Percentiles rank a stretch among this genome's conserved stretches.
These are phyloP conservation scores for Phortica variegata DNA, from an alignment of 1,140 invertebrate species.

Conservation along the genomic window DNA sequence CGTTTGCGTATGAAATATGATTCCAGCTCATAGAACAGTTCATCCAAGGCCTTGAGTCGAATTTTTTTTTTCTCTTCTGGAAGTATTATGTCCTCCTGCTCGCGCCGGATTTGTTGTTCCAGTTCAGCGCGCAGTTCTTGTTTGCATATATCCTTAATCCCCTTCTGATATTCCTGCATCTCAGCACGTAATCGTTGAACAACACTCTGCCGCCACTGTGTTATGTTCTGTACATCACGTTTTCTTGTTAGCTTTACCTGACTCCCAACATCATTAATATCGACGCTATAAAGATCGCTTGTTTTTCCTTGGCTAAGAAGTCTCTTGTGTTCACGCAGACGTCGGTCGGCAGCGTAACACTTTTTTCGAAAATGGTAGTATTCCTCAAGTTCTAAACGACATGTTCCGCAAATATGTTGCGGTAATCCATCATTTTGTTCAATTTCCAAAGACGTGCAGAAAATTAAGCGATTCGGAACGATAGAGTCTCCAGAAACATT, in stretches of 20 bases:
- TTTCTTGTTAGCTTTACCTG: constrained; percentile 9
- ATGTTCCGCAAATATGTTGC: constrained; percentile 23
- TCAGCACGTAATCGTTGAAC: constrained; percentile 22
- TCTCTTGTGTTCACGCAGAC: constrained; percentile 15
- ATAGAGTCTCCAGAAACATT: constrained; percentile 4
- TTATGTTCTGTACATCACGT: constrained; percentile 27
- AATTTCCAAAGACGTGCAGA: constrained; percentile 31
- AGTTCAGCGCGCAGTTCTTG: constrained; percentile 33
- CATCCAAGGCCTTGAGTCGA: constrained; percentile 26
- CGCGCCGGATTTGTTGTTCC: constrained; percentile 29
- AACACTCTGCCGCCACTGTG: constrained; percentile 29
- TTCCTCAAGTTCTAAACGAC: constrained; percentile 33
- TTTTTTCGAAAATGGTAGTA: constrained; percentile 29
- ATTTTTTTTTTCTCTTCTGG: constrained; percentile 19
- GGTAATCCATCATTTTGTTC: constrained; percentile 27
- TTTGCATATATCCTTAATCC: constrained; percentile 18
- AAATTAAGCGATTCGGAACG: constrained; percentile 17
- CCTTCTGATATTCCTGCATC: constrained; percentile 29
- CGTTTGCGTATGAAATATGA: constrained; percentile 31
- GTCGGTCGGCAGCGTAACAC: constrained; percentile 25
- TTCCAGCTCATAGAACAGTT: constrained; percentile 32
- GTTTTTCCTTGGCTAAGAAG: not conserved
- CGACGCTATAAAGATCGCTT: not conserved
- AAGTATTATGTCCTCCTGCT: constrained; percentile 16
- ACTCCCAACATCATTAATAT: not conserved